phyloP scores from a whole-genome alignment of 2,888 invertebrate species.

The Conomelus anceps region DNA sequence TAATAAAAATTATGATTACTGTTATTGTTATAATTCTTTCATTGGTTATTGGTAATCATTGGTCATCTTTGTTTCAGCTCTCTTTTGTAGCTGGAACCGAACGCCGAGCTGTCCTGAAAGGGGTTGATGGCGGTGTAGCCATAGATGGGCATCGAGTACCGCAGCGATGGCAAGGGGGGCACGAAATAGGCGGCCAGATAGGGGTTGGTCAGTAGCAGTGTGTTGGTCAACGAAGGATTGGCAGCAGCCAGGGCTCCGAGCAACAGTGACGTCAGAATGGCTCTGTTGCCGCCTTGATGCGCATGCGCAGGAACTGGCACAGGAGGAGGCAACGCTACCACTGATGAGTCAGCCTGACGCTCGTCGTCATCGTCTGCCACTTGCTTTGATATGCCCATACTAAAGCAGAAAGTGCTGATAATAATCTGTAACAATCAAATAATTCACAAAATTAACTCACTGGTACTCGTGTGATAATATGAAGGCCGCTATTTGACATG shows the following conservation, averaged over 20 bases:
- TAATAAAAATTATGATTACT: too few species aligned
- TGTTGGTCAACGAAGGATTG: neutral
- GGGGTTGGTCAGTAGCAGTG: neutral
- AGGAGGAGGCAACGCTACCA: too few species aligned
- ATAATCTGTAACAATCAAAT: neutral
- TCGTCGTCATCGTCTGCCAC: neutral
- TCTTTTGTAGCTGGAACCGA: neutral
- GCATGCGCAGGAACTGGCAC: too few species aligned
- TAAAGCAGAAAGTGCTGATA: neutral
- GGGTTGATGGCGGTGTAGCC: neutral
- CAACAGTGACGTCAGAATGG: neutral
- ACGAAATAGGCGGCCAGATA: neutral
- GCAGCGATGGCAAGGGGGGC: neutral
- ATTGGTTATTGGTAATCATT: neutral
- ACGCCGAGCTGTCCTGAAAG: conserved; percentile 1
- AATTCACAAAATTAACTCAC: neutral
- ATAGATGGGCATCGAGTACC: neutral
- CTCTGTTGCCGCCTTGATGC: neutral
- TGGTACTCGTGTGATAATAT: too few species aligned
- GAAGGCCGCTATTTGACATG: too few species aligned
- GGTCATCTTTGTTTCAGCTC: neutral
- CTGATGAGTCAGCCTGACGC: neutral
- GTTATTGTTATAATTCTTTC: too few species aligned
- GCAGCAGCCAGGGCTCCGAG: neutral
- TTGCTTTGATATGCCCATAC: neutral